phyloP scores from a whole-genome alignment of 2,797 vertebrate species.

The Gobionotothen gibberifrons region DNA sequence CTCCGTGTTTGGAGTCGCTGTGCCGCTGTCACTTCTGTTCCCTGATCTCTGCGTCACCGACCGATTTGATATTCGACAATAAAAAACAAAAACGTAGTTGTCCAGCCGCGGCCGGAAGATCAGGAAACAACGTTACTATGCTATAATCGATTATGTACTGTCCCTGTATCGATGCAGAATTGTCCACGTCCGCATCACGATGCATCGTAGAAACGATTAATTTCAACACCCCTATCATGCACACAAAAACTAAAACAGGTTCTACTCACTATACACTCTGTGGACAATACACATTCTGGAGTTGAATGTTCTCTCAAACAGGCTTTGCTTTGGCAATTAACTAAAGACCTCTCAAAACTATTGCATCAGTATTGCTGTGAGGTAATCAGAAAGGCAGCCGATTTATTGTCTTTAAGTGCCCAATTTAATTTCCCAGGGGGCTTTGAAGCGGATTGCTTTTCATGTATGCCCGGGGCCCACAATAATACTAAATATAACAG shows the following conservation, averaged over 20 bases:
- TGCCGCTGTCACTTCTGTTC: too few relatives aligned
- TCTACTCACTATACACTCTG: background rate
- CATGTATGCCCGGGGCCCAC: constrained; percentile 42
- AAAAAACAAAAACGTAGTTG: too few relatives aligned
- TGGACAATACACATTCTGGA: background rate
- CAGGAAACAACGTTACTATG: too few relatives aligned
- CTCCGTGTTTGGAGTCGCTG: too few relatives aligned
- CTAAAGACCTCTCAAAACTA: constrained; percentile 34
- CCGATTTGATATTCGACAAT: too few relatives aligned
- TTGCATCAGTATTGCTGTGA: constrained; percentile 3
- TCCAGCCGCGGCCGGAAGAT: too few relatives aligned
- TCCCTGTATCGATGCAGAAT: too few relatives aligned
- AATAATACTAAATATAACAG: constrained; percentile 17
- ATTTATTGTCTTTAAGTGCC: constrained; percentile 46
- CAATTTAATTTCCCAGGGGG: constrained; percentile 51
- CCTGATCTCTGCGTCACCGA: too few relatives aligned
- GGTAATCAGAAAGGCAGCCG: constrained; percentile 13
- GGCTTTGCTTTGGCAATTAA: constrained; percentile 23
- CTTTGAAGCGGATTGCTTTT: constrained; percentile 37
- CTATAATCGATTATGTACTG: too few relatives aligned
- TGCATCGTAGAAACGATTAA: too few relatives aligned
- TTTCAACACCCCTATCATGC: too few relatives aligned
- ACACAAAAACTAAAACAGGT: background rate
- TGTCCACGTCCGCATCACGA: too few relatives aligned
- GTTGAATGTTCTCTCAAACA: background rate